Conservation (phyloP, 1,140 invertebrate species). For the Spodoptera frugiperda region DNA sequence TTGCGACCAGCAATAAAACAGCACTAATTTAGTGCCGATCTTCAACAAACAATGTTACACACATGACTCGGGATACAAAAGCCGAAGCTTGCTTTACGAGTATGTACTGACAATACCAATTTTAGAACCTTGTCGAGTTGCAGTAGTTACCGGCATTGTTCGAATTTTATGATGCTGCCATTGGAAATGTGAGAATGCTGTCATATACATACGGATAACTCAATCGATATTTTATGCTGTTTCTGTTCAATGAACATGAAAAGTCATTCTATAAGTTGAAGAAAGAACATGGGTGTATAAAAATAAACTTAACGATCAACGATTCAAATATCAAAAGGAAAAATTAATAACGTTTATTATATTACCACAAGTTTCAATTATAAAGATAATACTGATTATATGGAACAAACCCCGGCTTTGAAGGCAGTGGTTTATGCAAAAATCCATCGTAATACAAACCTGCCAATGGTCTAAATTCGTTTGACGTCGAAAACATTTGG, state of each 20-base stretch:
- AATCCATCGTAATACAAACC: conserved; percentile 81
- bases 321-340: too few relatives aligned
- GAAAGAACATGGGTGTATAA: too few relatives aligned
- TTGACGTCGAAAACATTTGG: conserved; percentile 55
- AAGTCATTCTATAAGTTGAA: too few relatives aligned
- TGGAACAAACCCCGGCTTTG: conserved; percentile 62
- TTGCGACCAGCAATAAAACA: conserved; percentile 54
- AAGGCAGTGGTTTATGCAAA: conserved; percentile 66
- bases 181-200: conserved; percentile 51
- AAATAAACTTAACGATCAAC: too few relatives aligned
- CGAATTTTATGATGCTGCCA: conserved; percentile 57
- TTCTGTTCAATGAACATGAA: neutral
- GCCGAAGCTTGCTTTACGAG: conserved; percentile 65
- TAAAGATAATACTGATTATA: conserved; percentile 45
- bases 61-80: conserved; percentile 61
- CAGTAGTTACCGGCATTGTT: conserved; percentile 60
- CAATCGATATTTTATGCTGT: conserved; percentile 13
- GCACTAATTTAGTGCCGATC: conserved; percentile 62
- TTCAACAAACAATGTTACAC: conserved; percentile 64
- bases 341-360: neutral
- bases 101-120: conserved; percentile 65
- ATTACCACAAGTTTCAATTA: neutral
- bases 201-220: conserved; percentile 22
- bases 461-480: conserved; percentile 76
- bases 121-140: conserved; percentile 59